Conservation (phyloP, 2,888 invertebrate genomes). For the Campoletis raptor region DNA sequence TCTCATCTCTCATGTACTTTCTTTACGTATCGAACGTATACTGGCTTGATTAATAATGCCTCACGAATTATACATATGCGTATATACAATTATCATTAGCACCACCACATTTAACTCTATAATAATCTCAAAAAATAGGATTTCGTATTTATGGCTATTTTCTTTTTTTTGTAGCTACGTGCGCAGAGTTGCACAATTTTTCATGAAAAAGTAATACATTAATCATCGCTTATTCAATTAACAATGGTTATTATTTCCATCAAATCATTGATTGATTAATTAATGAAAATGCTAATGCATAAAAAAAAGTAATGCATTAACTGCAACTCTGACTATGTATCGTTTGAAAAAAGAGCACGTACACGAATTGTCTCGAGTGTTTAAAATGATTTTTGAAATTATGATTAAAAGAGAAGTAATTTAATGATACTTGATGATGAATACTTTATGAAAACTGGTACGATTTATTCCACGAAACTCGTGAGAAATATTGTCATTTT, state of each 20-base stretch:
- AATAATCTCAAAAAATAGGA: conserved; percentile 62
- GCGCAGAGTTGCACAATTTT: too few relatives aligned
- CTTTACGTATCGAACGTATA: background rate
- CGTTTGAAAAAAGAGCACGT: conserved; percentile 5
- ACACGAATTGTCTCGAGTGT: conserved; percentile 16
- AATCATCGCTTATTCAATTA: too few relatives aligned
- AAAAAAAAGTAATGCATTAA: too few relatives aligned
- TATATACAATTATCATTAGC: conserved; percentile 48
- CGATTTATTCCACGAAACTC: conserved; percentile 7
- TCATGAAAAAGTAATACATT: too few relatives aligned
- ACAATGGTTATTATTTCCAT: too few relatives aligned
- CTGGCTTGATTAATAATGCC: background rate
- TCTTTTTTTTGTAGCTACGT: background rate
- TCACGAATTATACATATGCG: conserved; percentile 7
- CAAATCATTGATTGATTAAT: too few relatives aligned
- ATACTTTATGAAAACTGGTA: conserved; percentile 44
- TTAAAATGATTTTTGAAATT: background rate
- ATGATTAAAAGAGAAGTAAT: conserved; percentile 27
- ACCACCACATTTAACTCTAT: conserved; percentile 49
- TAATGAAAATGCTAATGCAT: too few relatives aligned
- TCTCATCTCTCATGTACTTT: background rate
- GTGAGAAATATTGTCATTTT: conserved; percentile 59
- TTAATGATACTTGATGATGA: conserved; percentile 43
- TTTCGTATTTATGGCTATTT: conserved; percentile 29
- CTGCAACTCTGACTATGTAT: background rate